Evolutionary conservation across 2,113 vertebrate genomes (phyloP), one percentile per base, ranked within the genome.

Genomic region (Laticauda laticaudata): DNA sequence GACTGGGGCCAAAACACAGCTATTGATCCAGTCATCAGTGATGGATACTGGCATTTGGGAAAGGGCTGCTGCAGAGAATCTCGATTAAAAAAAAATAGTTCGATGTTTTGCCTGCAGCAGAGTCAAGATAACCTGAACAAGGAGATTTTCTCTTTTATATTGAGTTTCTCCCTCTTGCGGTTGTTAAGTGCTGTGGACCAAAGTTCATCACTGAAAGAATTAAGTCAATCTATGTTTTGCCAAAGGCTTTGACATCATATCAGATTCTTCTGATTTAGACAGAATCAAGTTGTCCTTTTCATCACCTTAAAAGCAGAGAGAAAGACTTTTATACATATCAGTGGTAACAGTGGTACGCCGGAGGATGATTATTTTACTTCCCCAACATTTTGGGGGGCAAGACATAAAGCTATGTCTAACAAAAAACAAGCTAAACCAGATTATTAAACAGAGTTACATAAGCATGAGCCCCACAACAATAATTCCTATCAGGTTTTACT

Each of bases 11-110:
- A 98, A 99, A 99, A 99, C 98, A 99, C 97, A 98, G 97, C 97
- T 99, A 99, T 99, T 98, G 99, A 99, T 99, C 98, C 98, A 98
- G 98, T 99, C 99, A 98, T 98, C 97, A 95, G 98, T 99, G 99
- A 99, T 99, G 98, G 98, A 98, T 98, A 98, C 98, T 98, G 98
- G 98, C 98, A 99, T 99, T 98, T 98, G 98, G 98, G 81, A 98
- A 98, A 97, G 88, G 97, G 97, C 98, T 98, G 98, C 98, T 97
- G 98, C 96, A 96, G 98, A 98, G 98, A 98, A 98, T 98, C 98
- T 98, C 97, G 96, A 98, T 98, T 98, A 97, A 98, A 98, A 97
- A 92, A 97, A 98, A 98, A 97, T 97, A 97, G 98, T 98, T 98
- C 97, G 97, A 96, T 97, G 97, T 98, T 98, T 98, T 95, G 98